phyloP scores from a whole-genome alignment of 2,888 invertebrate species.

The Pteria penguin region DNA sequence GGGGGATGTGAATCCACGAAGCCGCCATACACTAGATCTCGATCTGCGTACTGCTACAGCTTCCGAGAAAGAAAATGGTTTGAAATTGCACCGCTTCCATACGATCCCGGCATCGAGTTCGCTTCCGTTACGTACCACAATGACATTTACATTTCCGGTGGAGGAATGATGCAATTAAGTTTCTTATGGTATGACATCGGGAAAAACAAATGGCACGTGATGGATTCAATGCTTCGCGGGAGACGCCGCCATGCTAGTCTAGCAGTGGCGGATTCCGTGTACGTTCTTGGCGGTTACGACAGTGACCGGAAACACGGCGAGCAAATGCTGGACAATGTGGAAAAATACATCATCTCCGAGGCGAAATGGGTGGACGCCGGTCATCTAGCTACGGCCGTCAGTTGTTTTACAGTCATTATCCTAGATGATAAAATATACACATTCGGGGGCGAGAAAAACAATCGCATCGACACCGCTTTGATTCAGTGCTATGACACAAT shows the following conservation, averaged over 20 bases:
- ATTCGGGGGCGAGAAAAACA: conserved; percentile 71
- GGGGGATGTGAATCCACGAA: conserved; percentile 67
- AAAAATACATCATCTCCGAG: conserved; percentile 64
- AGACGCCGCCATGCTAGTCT: conserved; percentile 70
- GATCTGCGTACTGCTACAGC: conserved; percentile 66
- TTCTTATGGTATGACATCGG: conserved; percentile 63
- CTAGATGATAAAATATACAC: conserved; percentile 64
- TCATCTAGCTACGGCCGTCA: conserved; percentile 60
- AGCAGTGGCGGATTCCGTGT: conserved; percentile 64
- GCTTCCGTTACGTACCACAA: conserved; percentile 67
- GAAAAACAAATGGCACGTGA: conserved; percentile 67
- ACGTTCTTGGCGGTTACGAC: conserved; percentile 70
- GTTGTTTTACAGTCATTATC: conserved; percentile 68
- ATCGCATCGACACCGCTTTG: conserved; percentile 64
- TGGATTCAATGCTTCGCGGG: conserved; percentile 63
- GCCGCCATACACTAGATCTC: conserved; percentile 68
- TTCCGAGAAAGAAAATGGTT: conserved; percentile 66
- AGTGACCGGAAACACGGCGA: conserved; percentile 65
- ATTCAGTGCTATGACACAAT: conserved; percentile 70
- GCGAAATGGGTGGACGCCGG: conserved; percentile 61
- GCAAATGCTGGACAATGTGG: conserved; percentile 64
- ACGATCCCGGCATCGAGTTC: conserved; percentile 72
- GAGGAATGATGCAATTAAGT: conserved; percentile 62
- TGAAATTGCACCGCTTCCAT: conserved; percentile 63
- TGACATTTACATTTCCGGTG: conserved; percentile 70